These are phyloP conservation scores for Papilio machaon DNA, from an alignment of 1,140 invertebrate species.

Conservation along the genomic window DNA sequence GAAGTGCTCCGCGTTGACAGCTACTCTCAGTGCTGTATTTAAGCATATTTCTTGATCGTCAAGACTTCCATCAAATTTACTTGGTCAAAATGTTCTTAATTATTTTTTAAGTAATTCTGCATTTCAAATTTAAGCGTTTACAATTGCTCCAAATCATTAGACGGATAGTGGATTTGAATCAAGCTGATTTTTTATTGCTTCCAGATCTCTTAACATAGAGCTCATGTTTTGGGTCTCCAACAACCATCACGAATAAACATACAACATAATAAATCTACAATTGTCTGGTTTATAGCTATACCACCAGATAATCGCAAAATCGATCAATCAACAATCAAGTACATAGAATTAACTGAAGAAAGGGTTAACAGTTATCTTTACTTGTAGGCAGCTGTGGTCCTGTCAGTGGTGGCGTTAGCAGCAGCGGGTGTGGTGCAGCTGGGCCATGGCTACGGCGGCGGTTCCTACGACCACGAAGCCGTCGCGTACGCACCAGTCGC, in stretches of 20 bases:
- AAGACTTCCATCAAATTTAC: neutral
- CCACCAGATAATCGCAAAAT: neutral
- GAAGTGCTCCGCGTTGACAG: constrained; percentile 34
- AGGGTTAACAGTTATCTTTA: constrained; percentile 13
- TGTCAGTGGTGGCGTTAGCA: constrained; percentile 70
- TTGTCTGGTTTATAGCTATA: neutral
- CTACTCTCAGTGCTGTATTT: neutral
- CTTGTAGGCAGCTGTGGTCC: constrained; percentile 64
- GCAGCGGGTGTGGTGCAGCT: constrained; percentile 67
- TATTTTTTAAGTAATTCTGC: neutral
- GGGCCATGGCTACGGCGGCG: constrained; percentile 62
- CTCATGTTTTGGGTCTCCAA: neutral
- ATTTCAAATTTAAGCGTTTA: neutral
- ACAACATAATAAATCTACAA: neutral
- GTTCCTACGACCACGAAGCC: constrained; percentile 68
- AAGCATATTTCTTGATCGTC: neutral
- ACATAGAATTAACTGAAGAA: neutral
- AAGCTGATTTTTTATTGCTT: neutral
- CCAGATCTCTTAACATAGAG: neutral
- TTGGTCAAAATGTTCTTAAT: neutral
- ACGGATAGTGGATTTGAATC: neutral
- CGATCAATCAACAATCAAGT: neutral
- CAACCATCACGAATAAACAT: neutral
- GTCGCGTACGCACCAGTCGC: constrained; percentile 68
- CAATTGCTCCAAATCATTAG: neutral